A percentile compares a stretch with the other conserved stretches of the same genome.
Conservation (phyloP, 2,888 invertebrate species). For the Aproaerema taeniolella region DNA sequence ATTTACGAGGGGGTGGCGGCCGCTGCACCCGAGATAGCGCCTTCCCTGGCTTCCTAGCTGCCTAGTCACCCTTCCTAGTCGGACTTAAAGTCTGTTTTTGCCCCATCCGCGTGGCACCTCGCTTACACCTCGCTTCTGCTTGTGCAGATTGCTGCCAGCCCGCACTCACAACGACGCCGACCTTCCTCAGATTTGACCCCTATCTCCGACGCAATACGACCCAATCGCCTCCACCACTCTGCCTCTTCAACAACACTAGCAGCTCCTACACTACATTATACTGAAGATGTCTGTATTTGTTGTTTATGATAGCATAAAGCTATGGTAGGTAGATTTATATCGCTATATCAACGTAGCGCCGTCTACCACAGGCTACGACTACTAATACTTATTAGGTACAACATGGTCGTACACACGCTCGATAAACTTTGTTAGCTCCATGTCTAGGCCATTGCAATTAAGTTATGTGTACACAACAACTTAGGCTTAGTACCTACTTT, state of each 20-base stretch:
- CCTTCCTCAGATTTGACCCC: slow-evolving; percentile 53
- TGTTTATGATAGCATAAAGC: slow-evolving; percentile 67
- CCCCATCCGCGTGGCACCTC: too few relatives aligned
- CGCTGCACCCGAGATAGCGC: slow-evolving; percentile 70
- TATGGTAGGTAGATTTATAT: slow-evolving; percentile 60
- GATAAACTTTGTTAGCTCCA: slow-evolving; percentile 35
- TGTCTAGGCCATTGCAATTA: slow-evolving; percentile 12
- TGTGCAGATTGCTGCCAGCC: slow-evolving; percentile 64
- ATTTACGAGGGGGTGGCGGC: slow-evolving; percentile 71
- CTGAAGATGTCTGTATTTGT: slow-evolving; percentile 64
- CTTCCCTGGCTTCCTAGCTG: slow-evolving; percentile 40
- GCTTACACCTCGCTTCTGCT: slow-evolving; percentile 59
- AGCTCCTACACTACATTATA: slow-evolving; percentile 53
- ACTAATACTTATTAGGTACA: slow-evolving; percentile 17
- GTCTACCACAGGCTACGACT: slow-evolving; percentile 30
- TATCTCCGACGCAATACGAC: slow-evolving; percentile 52
- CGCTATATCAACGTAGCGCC: slow-evolving; percentile 44
- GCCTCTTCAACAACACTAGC: slow-evolving; percentile 40
- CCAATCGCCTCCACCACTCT: slow-evolving; percentile 35
- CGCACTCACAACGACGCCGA: slow-evolving; percentile 42
- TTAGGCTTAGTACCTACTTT: slow-evolving; percentile 23
- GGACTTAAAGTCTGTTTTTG: too few relatives aligned
- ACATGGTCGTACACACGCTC: slow-evolving; percentile 24
- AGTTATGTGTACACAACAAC: slow-evolving; percentile 12
- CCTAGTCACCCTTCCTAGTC: slow-evolving; percentile 25